These are phyloP conservation scores for Lontra canadensis DNA, from an alignment of 2,113 vertebrate genomes.

Conservation along the genomic window DNA sequence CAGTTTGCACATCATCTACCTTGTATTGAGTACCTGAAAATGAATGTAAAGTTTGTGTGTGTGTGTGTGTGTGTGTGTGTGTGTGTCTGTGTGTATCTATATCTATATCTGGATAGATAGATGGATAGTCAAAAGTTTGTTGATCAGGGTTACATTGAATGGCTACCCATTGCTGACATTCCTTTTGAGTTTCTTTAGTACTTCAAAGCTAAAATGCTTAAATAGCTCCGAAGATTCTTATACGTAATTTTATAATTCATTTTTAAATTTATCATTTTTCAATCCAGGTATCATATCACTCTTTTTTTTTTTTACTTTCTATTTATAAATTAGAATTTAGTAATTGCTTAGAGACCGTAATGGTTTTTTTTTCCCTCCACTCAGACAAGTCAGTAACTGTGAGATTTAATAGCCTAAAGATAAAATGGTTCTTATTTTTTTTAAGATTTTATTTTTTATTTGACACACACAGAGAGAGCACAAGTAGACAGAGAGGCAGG, in stretches of 20 bases:
- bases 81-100: neutral
- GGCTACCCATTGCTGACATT: neutral
- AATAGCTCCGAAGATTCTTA: neutral
- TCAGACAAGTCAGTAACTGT: neutral
- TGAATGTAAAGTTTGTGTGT: neutral
- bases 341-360: neutral
- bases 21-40: neutral
- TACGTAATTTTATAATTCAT: neutral
- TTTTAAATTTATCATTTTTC: slow-evolving; percentile 4
- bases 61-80: neutral
- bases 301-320: neutral
- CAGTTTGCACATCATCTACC: neutral
- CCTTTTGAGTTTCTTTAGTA: slow-evolving; percentile 6
- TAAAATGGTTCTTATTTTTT: neutral
- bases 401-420: neutral
- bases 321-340: slow-evolving; percentile 21
- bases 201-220: slow-evolving; percentile 4
- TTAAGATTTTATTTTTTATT: too few relatives aligned
- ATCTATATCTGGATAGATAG: neutral
- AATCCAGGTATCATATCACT: neutral
- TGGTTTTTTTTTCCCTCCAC: neutral
- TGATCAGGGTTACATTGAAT: neutral
- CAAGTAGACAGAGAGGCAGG: too few relatives aligned
- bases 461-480: too few relatives aligned
- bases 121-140: neutral